These are phyloP conservation scores for Pitangus sulphuratus DNA, from an alignment of 2,797 vertebrate genomes.

Conservation along the genomic window DNA sequence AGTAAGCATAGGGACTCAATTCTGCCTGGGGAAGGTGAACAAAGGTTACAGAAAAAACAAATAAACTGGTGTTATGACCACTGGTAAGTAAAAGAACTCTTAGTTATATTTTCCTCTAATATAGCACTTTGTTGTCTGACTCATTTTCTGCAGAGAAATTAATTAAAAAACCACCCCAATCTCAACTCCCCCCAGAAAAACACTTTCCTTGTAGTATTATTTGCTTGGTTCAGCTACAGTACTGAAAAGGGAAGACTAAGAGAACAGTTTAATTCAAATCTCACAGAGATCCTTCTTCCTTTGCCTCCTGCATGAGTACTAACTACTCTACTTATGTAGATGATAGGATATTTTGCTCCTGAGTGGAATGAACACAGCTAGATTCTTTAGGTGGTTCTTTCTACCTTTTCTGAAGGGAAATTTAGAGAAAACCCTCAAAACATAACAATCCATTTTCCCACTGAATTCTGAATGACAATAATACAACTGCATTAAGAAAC, in stretches of 20 bases:
- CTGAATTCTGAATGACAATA: not conserved
- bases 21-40: not conserved
- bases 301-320: not conserved
- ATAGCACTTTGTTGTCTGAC: not conserved
- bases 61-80: not conserved
- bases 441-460: not conserved
- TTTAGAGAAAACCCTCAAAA: not conserved
- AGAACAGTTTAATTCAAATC: not conserved
- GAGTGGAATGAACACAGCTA: not conserved
- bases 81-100: not conserved
- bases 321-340: not conserved
- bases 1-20: not conserved
- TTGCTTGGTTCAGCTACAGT: not conserved
- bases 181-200: rapidly evolving
- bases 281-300: not conserved
- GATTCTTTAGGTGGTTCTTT: not conserved
- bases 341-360: not conserved
- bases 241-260: not conserved
- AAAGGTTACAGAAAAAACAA: not conserved
- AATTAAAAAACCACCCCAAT: rapidly evolving
- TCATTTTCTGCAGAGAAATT: not conserved
- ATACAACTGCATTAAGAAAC: not conserved
- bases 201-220: not conserved
- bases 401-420: not conserved
- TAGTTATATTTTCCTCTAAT: not conserved